A percentile compares a stretch with the other conserved stretches of the same genome.
phyloP scores from a whole-genome alignment of 2,888 invertebrate species.

The Lacanobia oleracea region DNA sequence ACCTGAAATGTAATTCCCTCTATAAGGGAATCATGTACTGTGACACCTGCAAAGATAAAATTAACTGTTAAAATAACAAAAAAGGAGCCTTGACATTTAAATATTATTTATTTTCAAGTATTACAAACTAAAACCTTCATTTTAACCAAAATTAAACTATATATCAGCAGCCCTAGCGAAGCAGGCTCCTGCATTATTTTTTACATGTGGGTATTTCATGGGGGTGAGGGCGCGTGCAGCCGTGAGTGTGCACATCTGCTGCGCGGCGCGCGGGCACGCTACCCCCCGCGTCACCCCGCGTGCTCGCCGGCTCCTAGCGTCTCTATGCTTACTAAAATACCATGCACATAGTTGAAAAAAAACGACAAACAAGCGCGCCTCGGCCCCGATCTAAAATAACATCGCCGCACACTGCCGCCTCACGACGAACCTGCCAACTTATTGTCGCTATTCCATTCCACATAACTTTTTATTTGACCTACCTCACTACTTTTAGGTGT shows the following conservation, averaged over 20 bases:
- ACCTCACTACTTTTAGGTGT: conserved; percentile 10
- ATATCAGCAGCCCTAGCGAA: not conserved
- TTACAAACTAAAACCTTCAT: not conserved
- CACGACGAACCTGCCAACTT: conserved; percentile 70
- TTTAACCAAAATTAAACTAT: not conserved
- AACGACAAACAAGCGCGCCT: conserved; percentile 75
- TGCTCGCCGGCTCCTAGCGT: conserved; percentile 25
- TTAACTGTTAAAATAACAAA: conserved; percentile 1
- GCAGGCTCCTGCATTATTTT: not conserved
- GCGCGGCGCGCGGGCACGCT: conserved; percentile 46
- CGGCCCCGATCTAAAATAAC: conserved; percentile 84
- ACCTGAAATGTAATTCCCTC: conserved; percentile 87
- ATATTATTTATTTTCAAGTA: not conserved
- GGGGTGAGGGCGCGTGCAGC: conserved; percentile 30
- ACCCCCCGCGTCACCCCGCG: not conserved
- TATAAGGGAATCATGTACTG: conserved; percentile 83
- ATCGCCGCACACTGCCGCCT: conserved; percentile 69
- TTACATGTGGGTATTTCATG: conserved; percentile 16
- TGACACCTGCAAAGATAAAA: conserved; percentile 79
- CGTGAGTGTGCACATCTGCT: conserved; percentile 36
- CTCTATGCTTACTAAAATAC: conserved; percentile 70
- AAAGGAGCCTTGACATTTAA: not conserved
- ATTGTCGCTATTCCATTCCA: conserved; percentile 67
- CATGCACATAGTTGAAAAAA: conserved; percentile 69
- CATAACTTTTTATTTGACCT: conserved; percentile 33